These are phyloP conservation scores for Nasua narica DNA, from an alignment of 2,797 vertebrate genomes.

Conservation along the genomic window DNA sequence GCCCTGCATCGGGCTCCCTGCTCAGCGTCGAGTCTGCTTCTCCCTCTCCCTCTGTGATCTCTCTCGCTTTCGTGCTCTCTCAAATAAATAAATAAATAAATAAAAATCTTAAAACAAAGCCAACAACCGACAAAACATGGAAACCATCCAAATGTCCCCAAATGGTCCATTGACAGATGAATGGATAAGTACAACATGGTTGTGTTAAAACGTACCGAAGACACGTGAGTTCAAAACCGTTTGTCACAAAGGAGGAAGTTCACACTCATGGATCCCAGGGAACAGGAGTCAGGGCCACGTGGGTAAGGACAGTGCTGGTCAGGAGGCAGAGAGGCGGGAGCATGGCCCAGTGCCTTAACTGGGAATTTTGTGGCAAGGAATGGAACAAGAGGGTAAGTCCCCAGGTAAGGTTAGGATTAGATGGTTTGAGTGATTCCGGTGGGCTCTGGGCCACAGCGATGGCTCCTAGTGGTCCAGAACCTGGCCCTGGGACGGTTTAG, in stretches of 20 bases:
- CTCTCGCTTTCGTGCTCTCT: background rate
- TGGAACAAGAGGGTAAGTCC: accelerated
- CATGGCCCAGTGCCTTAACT: accelerated
- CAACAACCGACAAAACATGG: background rate
- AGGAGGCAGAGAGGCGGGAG: background rate
- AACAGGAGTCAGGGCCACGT: background rate
- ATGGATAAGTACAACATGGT: background rate
- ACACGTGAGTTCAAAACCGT: background rate
- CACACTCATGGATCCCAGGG: background rate
- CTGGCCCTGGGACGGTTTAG: background rate
- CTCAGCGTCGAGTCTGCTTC: background rate
- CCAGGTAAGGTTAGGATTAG: no score
- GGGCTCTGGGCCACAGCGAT: background rate
- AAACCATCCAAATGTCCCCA: background rate
- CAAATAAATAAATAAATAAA: background rate
- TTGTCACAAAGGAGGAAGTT: background rate
- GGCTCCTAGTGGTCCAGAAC: no score
- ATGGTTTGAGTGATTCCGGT: background rate
- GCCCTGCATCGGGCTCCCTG: background rate
- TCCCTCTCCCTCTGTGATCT: background rate
- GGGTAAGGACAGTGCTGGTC: background rate
- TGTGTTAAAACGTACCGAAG: background rate
- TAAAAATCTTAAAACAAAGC: background rate
- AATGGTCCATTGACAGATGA: background rate
- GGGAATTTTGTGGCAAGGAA: background rate